Conservation (phyloP, 2,113 vertebrate genomes). For the Galemys pyrenaicus region DNA sequence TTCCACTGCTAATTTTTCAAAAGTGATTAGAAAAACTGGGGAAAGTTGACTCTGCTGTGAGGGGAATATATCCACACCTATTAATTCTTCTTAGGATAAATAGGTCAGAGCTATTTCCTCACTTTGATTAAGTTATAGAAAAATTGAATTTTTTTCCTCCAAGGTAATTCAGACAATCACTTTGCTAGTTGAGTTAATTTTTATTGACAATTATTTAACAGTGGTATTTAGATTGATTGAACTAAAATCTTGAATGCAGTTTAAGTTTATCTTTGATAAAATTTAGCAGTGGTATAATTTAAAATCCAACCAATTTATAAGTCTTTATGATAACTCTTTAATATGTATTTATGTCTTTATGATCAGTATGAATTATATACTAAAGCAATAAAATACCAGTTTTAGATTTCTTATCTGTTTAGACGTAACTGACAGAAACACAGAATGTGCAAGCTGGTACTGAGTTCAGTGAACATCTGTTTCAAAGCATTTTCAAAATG, state of each 20-base stretch:
- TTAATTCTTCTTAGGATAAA: background rate
- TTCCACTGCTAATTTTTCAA: background rate
- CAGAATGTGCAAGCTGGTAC: background rate
- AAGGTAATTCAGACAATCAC: background rate
- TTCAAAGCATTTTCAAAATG: background rate
- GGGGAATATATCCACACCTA: background rate
- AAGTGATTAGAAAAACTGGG: background rate
- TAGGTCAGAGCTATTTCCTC: background rate
- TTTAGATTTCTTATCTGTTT: conserved; percentile 39
- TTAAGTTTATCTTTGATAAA: conserved; percentile 29
- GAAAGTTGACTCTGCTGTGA: background rate
- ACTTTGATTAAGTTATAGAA: background rate
- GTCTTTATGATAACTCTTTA: conserved; percentile 18
- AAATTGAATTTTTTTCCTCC: background rate
- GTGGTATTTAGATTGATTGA: background rate
- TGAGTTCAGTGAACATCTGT: background rate
- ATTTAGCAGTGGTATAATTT: conserved; percentile 25
- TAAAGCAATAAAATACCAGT: background rate
- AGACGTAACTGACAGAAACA: background rate
- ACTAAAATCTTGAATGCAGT: conserved; percentile 26
- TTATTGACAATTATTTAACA: background rate
- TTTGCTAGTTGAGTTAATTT: conserved; percentile 29
- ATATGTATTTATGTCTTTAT: conserved; percentile 1
- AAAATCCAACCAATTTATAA: background rate
- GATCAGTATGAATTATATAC: background rate